A percentile compares a stretch with the other conserved stretches of the same genome.
phyloP scores from a whole-genome alignment of 2,888 invertebrate species.

The Chrysodeixis includens region DNA sequence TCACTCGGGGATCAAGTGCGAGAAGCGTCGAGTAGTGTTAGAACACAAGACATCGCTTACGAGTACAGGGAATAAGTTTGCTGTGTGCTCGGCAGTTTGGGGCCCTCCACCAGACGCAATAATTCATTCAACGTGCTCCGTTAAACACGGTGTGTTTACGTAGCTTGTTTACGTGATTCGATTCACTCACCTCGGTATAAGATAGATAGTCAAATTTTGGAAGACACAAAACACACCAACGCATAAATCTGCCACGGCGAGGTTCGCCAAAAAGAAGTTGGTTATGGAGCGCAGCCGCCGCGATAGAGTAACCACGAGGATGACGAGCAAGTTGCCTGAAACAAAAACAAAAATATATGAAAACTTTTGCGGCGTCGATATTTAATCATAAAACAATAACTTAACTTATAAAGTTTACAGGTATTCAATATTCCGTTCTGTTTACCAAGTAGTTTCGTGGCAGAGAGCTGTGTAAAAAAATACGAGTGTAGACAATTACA shows the following conservation, averaged over 20 bases:
- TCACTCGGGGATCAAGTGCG: neutral
- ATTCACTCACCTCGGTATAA: conserved; percentile 91
- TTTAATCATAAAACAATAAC: neutral
- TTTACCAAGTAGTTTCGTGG: too few species aligned
- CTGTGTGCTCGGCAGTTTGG: conserved; percentile 7
- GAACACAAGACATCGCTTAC: conserved; percentile 5
- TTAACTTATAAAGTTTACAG: neutral
- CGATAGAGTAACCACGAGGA: conserved; percentile 95
- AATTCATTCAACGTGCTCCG: conserved; percentile 45
- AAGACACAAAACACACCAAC: conserved; percentile 98
- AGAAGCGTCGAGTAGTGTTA: neutral
- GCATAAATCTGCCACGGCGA: conserved; percentile 96
- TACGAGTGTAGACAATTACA: too few species aligned
- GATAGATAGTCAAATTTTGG: conserved; percentile 95
- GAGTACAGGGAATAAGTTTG: conserved; percentile 3
- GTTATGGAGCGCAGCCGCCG: conserved; percentile 95
- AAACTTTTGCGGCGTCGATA: neutral
- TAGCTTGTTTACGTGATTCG: conserved; percentile 41
- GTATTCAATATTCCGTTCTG: too few species aligned
- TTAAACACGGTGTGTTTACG: conserved; percentile 35
- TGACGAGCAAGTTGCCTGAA: conserved; percentile 96
- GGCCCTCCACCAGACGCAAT: conserved; percentile 23
- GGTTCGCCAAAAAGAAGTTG: conserved; percentile 97
- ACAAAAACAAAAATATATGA: conserved; percentile 65
- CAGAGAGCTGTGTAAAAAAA: too few species aligned